A percentile compares a stretch with the other conserved stretches of the same genome.
phyloP scores from a whole-genome alignment of 2,888 invertebrate genomes.

The Sinohyriopsis cumingii region DNA sequence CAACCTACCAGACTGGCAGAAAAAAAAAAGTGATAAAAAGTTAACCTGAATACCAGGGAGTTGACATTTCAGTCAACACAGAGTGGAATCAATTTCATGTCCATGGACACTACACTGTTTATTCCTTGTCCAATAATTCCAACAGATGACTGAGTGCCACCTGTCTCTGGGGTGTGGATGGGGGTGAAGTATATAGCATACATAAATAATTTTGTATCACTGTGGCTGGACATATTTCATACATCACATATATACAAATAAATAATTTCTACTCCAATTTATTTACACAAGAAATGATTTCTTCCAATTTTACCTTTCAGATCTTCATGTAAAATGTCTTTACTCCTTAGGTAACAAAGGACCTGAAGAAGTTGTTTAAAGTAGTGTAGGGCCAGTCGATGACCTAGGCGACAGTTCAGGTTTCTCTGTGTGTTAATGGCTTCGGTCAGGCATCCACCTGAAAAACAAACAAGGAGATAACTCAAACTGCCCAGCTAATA shows the following conservation, averaged over 20 bases:
- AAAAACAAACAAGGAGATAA: constrained; percentile 1
- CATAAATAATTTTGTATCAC: too few relatives aligned
- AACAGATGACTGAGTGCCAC: too few relatives aligned
- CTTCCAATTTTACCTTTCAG: constrained; percentile 57
- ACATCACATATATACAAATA: background rate
- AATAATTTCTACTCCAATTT: background rate
- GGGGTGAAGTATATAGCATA: too few relatives aligned
- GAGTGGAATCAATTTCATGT: too few relatives aligned
- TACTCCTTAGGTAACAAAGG: constrained; percentile 53
- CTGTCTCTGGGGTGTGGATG: too few relatives aligned
- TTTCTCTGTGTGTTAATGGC: constrained; percentile 55
- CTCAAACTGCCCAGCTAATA: background rate
- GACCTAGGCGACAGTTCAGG: constrained; percentile 52
- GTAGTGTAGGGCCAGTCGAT: constrained; percentile 53
- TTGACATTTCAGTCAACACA: too few relatives aligned
- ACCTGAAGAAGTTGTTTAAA: constrained; percentile 58
- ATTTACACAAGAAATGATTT: background rate
- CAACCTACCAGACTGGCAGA: too few relatives aligned
- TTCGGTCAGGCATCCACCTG: constrained; percentile 59
- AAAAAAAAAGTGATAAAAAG: too few relatives aligned
- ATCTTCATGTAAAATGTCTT: constrained; percentile 64
- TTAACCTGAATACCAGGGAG: too few relatives aligned
- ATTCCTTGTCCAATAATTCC: too few relatives aligned
- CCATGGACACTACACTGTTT: too few relatives aligned
- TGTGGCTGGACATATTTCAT: too few relatives aligned